phyloP scores from a whole-genome alignment of 2,888 invertebrate species.

The Nomada flava region DNA sequence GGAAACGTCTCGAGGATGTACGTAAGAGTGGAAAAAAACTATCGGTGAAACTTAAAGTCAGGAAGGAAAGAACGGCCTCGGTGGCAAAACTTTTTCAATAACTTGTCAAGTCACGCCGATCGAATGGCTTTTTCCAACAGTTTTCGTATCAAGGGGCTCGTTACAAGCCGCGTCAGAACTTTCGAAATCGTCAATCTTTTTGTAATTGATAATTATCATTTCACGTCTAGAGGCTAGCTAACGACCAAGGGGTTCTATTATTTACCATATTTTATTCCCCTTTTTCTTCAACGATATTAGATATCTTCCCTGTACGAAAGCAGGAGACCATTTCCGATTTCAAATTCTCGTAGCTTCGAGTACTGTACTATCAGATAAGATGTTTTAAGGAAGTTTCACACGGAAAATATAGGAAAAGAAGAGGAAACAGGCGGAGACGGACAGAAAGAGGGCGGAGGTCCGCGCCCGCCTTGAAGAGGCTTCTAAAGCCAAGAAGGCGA shows the following conservation, averaged over 20 bases:
- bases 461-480: conserved; percentile 99
- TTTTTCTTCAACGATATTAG: neutral
- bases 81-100: conserved; percentile 58
- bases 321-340: conserved; percentile 11
- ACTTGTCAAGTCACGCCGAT: conserved; percentile 32
- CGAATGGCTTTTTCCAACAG: conserved; percentile 17
- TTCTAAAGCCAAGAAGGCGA: conserved; percentile 99
- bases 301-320: neutral
- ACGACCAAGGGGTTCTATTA: neutral
- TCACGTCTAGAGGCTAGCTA: no score
- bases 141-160: conserved; percentile 5
- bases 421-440: conserved; percentile 98
- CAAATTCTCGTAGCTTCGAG: conserved; percentile 27
- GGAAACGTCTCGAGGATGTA: conserved; percentile 93
- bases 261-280: neutral
- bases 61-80: conserved; percentile 37
- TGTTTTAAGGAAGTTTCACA: conserved; percentile 72
- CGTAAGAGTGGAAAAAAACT: conserved; percentile 83
- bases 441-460: conserved; percentile 99
- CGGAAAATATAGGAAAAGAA: conserved; percentile 92
- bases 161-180: neutral
- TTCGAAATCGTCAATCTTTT: neutral
- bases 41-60: conserved; percentile 54
- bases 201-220: neutral
- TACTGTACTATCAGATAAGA: conserved; percentile 57